Percentiles rank a stretch among this genome's conserved stretches.
phyloP scores from a whole-genome alignment of 2,113 vertebrate species.

The Psammodynastes pulverulentus region DNA sequence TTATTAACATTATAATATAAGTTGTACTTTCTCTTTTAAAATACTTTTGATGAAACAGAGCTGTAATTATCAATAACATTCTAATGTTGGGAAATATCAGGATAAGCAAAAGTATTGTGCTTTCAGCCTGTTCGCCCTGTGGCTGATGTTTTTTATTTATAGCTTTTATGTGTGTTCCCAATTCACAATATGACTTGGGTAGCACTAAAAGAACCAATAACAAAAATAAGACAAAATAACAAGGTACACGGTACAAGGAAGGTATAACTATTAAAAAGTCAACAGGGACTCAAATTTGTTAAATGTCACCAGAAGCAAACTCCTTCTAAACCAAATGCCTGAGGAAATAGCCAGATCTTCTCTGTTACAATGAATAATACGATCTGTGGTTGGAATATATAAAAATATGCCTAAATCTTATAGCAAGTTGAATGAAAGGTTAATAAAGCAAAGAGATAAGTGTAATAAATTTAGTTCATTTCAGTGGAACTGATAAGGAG shows the following conservation, averaged over 20 bases:
- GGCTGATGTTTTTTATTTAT: not conserved
- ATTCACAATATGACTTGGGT: not conserved
- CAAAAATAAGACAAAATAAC: not conserved
- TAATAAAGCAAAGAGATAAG: not conserved
- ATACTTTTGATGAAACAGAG: too few relatives aligned
- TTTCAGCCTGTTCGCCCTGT: not conserved
- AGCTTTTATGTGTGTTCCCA: not conserved
- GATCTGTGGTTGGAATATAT: not conserved
- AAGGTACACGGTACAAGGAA: not conserved
- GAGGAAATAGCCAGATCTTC: not conserved
- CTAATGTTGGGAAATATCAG: not conserved
- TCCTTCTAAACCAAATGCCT: not conserved
- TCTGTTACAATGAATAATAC: not conserved
- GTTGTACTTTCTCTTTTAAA: not conserved
- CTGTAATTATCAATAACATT: not conserved
- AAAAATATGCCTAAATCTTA: not conserved
- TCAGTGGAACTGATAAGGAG: not conserved
- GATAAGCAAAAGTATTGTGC: not conserved
- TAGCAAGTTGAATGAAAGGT: not conserved
- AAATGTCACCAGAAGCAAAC: not conserved
- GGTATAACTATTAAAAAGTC: not conserved
- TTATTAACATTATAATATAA: not conserved
- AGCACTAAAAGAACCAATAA: not conserved
- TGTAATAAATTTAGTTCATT: not conserved
- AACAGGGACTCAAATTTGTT: not conserved